Evolutionary conservation across 2,888 invertebrate genomes (phyloP).

Genomic region (Hemistola chrysoprasaria): DNA sequence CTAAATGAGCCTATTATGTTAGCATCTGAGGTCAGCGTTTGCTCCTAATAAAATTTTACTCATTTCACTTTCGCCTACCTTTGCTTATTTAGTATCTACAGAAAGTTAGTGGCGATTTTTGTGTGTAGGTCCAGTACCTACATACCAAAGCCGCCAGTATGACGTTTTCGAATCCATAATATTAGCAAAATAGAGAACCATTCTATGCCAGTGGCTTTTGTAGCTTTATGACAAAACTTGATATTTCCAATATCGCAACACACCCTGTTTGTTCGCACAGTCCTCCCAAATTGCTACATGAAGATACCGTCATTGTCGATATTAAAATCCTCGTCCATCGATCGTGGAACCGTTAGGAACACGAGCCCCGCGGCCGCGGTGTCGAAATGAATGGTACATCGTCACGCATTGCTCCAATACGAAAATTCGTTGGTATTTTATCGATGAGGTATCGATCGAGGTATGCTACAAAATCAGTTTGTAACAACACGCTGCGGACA

Average conservation of each 20-base stretch:
- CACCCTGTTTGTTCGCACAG: too few relatives aligned
- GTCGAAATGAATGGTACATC: conserved; percentile 25
- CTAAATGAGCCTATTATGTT: conserved; percentile 17
- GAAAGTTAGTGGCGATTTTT: conserved; percentile 12
- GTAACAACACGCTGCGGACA: conserved; percentile 15
- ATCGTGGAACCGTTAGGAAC: conserved; percentile 19
- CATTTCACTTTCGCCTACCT: conserved; percentile 11
- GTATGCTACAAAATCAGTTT: conserved; percentile 12
- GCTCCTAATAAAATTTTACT: conserved; percentile 3
- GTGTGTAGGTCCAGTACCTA: too few relatives aligned
- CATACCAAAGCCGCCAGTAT: too few relatives aligned
- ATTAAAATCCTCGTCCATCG: conserved; percentile 17
- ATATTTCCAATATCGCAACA: too few relatives aligned
- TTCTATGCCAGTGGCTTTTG: too few relatives aligned
- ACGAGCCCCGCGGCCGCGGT: conserved; percentile 23
- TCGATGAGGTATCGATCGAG: too few relatives aligned
- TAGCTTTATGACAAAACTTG: too few relatives aligned
- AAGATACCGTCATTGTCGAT: conserved; percentile 1
- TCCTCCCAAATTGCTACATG: conserved; percentile 1
- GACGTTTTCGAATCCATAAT: too few relatives aligned
- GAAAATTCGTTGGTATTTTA: conserved; percentile 20
- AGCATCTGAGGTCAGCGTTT: conserved; percentile 10
- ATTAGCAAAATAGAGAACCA: too few relatives aligned
- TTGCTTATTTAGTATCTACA: too few relatives aligned
- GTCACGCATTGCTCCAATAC: conserved; percentile 28